Evolutionary conservation across 2,888 invertebrate species (phyloP), one percentile per base, ranked within the genome.

Genomic region (Metallyticus violacea): DNA sequence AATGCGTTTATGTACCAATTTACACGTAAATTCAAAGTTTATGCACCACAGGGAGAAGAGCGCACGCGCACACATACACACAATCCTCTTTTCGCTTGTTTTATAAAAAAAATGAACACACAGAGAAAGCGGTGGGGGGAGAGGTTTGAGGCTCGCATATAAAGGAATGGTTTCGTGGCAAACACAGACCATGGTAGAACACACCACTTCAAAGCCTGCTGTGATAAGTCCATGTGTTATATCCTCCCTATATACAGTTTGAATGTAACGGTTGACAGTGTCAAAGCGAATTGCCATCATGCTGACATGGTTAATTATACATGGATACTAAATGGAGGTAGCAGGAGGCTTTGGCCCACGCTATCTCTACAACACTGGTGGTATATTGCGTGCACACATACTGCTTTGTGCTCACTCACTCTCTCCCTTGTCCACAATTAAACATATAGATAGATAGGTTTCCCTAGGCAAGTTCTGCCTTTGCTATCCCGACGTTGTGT

Each of bases 271-370:
- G 82, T 76, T 82, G 82, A 81, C 82, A 62, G 79, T 79, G 27
- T 83, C 83, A 83, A 77, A 83, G 83, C 77, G 77, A 77, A 83
- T 28, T 29, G 83, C 83, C 77, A 81, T 81, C 81, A 81, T 62
- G 81, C 81, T 81, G 76, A 77, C 83, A 77, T 77, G 83, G 83
- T 83, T 83, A 83, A 83, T 83, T 83, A 83, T 83, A 83, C 83
- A 83, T 28, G 77, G 83, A 83, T 83, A 83, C 83, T 77, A 77
- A 77, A 83, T 83, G 77, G 83, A 83, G 28, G 79, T 79, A 79
- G 79, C 27, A 79, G 83, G 77, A 77, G 83, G n/a, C 22, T 40
- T 76, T 77, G 77, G 28, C 30, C 81, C 40, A 15, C 40, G 40
- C 40, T 62, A 62, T 62, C 40, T 62, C 40, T 62, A 62, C 40